Percentiles rank a stretch among this genome's conserved stretches.
These are phyloP conservation scores for Hyposmocoma kahamanoa DNA, from an alignment of 1,140 invertebrate species.

Conservation along the genomic window DNA sequence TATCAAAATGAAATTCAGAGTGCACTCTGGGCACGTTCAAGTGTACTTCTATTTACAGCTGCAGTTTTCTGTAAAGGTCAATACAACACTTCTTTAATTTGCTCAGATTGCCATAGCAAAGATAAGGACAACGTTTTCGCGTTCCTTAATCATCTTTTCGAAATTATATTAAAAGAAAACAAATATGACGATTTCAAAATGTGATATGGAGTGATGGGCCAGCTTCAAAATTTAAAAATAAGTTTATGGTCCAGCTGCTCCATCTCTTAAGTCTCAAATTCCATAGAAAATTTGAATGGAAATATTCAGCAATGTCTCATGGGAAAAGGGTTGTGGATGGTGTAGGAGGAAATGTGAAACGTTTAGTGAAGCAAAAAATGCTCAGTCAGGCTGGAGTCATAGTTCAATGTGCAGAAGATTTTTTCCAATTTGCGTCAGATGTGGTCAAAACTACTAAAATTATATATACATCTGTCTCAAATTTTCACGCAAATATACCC, in stretches of 20 bases:
- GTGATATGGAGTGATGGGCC: conserved; percentile 8
- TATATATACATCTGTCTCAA: not conserved
- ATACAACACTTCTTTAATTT: not conserved
- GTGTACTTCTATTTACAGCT: conserved; percentile 6
- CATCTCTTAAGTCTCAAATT: not conserved
- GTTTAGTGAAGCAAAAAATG: not conserved
- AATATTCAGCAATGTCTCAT: not conserved
- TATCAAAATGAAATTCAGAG: conserved; percentile 10
- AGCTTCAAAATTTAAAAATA: conserved; percentile 4
- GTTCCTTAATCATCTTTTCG: conserved; percentile 1
- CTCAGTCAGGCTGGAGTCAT: not conserved
- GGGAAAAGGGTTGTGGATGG: not conserved
- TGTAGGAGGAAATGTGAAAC: not conserved
- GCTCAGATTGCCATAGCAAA: conserved; percentile 3
- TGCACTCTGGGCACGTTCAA: conserved; percentile 2
- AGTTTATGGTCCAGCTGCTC: not conserved
- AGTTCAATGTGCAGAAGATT: not conserved
- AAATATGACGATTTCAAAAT: not conserved
- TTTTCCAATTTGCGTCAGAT: not conserved
- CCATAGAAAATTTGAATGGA: not conserved
- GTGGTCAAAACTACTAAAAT: not conserved
- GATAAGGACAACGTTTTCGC: conserved; percentile 1
- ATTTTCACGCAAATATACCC: not conserved
- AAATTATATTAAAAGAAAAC: not conserved
- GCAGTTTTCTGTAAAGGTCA: not conserved